Conservation (phyloP, 2,888 invertebrate genomes). For the Epinotia demarniana region DNA sequence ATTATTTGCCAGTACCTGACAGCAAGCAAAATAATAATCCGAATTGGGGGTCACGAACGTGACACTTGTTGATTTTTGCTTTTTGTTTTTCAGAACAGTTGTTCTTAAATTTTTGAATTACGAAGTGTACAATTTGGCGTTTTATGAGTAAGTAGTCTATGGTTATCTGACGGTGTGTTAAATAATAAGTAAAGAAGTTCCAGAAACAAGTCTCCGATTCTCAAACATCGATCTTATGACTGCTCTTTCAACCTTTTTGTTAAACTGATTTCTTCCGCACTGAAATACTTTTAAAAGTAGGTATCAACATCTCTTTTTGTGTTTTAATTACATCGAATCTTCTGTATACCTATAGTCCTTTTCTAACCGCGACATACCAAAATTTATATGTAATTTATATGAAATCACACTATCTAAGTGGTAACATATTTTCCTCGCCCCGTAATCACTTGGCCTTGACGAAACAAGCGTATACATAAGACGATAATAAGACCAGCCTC, state of each 20-base stretch:
- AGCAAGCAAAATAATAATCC: not conserved
- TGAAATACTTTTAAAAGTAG: too few relatives aligned
- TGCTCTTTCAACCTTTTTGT: not conserved
- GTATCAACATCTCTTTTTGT: not conserved
- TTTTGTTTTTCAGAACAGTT: not conserved
- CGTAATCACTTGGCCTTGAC: not conserved
- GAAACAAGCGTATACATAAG: not conserved
- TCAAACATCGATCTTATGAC: too few relatives aligned
- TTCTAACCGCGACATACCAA: not conserved
- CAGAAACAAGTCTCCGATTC: too few relatives aligned
- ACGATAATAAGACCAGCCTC: slow-evolving; percentile 1
- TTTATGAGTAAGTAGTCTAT: too few relatives aligned
- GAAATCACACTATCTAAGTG: not conserved
- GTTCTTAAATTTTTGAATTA: too few relatives aligned
- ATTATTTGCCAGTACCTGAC: not conserved
- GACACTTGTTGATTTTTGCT: not conserved
- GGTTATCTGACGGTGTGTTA: too few relatives aligned
- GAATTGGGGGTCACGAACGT: not conserved
- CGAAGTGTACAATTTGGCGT: too few relatives aligned
- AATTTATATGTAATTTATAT: too few relatives aligned
- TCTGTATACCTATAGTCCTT: too few relatives aligned
- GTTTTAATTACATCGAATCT: too few relatives aligned
- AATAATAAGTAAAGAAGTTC: too few relatives aligned
- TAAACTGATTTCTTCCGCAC: not conserved
- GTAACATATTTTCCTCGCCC: not conserved